Evolutionary conservation across 2,888 invertebrate species (phyloP).

Genomic region (Anaspis maculata): DNA sequence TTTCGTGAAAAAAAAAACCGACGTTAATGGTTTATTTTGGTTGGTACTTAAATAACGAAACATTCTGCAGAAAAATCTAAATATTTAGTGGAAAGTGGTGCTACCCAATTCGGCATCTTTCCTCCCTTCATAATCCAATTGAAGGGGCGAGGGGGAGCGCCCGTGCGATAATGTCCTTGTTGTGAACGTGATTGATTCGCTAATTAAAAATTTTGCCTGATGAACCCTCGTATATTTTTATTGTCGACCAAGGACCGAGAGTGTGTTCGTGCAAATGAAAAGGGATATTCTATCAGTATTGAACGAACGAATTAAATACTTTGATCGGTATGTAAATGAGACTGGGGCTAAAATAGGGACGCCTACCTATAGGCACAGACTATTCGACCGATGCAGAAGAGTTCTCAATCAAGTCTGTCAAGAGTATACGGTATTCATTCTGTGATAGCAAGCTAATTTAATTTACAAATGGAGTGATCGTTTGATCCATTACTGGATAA

Average conservation of each 20-base stretch:
- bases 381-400: conserved; percentile 18
- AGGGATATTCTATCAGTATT: conserved; percentile 8
- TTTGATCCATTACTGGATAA: conserved; percentile 18
- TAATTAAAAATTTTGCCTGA: too few relatives aligned
- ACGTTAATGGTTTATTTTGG: too few relatives aligned
- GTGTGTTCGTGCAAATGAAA: conserved; percentile 3
- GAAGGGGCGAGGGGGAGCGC: too few relatives aligned
- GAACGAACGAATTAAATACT: conserved; percentile 13
- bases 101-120: too few relatives aligned
- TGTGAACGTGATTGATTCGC: too few relatives aligned
- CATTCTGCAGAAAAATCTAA: too few relatives aligned
- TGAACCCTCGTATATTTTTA: background rate
- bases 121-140: too few relatives aligned
- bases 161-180: too few relatives aligned
- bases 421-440: conserved; percentile 20
- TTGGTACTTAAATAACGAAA: too few relatives aligned
- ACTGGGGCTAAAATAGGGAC: conserved; percentile 8
- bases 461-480: conserved; percentile 19
- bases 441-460: conserved; percentile 19
- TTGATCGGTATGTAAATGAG: conserved; percentile 14
- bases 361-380: conserved; percentile 8
- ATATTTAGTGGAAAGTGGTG: too few relatives aligned
- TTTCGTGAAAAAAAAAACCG: too few relatives aligned
- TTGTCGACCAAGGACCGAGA: too few relatives aligned
- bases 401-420: conserved; percentile 20